Evolutionary conservation across 2,888 invertebrate genomes (phyloP), one percentile per base, ranked within the genome.

Genomic region (Drosophila monieri): DNA sequence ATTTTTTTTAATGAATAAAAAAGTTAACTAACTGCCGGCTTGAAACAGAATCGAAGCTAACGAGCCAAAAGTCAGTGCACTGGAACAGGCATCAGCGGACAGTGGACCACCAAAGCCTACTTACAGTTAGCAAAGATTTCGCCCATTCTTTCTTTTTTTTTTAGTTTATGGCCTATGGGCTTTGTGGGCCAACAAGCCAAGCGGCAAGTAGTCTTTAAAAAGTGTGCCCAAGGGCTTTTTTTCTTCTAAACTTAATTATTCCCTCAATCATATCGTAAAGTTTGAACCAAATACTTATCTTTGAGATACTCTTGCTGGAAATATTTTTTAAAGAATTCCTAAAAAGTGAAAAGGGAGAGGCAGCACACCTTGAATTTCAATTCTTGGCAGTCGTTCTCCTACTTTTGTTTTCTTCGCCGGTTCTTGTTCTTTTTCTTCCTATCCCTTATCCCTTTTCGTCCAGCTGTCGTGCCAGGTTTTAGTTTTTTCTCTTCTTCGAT

Each of bases 1-100:
- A 21, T 21, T 21, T 27, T 27, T 27, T 27, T 27, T 27, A 77
- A 49, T 35, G 52, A 27, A 8, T 59, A 67, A 35, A 41, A 64
- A 52, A 21, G 51, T 39, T 51, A 64, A 72, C 64, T 56, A 71
- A 62, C 55, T 44, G 64, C 54, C 68, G 47, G 65, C 62, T 43
- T 66, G 77, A 81, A 79, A 83, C 74, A 74, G 79, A 83, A 77
- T 69, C 71, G 66, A 83, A 80, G 80, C 85, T 85, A 81, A 85
- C 85, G 79, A 81, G 74, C 77, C 66, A 68, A 67, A 81, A 78
- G 67, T 74, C 81, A 81, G 74, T 85, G 74, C 81, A 83, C 70
- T 87, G 85, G 88, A 81, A 80, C 51, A 59, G 62, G 52, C 66
- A 18, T 1, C 18, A 53, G 46, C 30, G 74, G 56, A 52, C 37